These are phyloP conservation scores for Mirza zaza DNA, from an alignment of 2,113 vertebrate genomes.

Conservation along the genomic window DNA sequence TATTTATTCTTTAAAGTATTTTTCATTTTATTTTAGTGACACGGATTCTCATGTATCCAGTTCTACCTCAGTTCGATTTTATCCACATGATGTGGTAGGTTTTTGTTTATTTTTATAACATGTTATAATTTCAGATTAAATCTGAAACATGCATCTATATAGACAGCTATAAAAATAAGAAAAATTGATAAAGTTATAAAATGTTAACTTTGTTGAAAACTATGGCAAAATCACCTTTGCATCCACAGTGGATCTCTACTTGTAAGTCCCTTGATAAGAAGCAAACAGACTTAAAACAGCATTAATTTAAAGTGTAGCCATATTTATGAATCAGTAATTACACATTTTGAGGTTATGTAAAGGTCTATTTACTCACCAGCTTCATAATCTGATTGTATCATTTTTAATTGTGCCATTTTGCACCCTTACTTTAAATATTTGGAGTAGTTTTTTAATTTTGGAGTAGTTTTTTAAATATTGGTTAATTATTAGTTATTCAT, in stretches of 20 bases:
- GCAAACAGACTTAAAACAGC: background rate
- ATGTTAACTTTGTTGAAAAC: conserved; percentile 17
- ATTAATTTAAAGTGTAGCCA: background rate
- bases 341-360: background rate
- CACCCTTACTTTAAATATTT: background rate
- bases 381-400: background rate
- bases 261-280: conserved; percentile 6
- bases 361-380: background rate
- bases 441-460: background rate
- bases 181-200: background rate
- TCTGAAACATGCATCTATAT: background rate
- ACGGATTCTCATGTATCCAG: conserved; percentile 99
- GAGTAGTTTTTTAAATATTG: background rate
- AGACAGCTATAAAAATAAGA: background rate
- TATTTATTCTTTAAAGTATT: conserved; percentile 78
- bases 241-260: background rate
- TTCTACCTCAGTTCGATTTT: conserved; percentile 99
- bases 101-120: conserved; percentile 69
- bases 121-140: conserved; percentile 27
- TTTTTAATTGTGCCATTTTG: background rate
- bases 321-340: background rate
- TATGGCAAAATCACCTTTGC: background rate
- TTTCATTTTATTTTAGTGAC: conserved; percentile 91
- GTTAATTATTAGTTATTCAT: background rate
- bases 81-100: conserved; percentile 99